Conservation (phyloP, 2,113 vertebrate genomes). For the Phrynosoma platyrhinos region DNA sequence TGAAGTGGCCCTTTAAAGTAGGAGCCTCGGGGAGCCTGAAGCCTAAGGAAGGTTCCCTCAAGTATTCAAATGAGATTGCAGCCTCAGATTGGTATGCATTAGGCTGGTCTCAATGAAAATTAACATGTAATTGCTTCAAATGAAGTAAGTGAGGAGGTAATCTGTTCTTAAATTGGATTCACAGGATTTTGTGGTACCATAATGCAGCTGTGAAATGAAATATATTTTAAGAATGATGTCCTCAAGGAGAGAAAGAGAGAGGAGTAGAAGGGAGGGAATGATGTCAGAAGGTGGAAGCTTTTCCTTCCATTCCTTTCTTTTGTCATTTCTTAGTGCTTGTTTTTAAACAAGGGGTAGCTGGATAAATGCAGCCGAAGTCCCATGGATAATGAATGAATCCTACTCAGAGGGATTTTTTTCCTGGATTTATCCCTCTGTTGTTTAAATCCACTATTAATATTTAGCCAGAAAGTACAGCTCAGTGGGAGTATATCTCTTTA, state of each 20-base stretch:
- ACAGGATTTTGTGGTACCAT: conserved; percentile 88
- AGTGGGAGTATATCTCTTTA: neutral
- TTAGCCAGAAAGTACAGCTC: neutral
- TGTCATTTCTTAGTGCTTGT: conserved; percentile 37
- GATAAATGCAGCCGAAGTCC: neutral
- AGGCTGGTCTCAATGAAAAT: conserved; percentile 90
- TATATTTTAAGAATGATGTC: conserved; percentile 86
- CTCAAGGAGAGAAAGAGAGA: conserved; percentile 80
- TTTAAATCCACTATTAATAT: neutral
- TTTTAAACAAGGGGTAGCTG: conserved; percentile 11
- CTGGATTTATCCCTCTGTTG: neutral
- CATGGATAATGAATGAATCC: neutral
- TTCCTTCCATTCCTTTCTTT: conserved; percentile 24
- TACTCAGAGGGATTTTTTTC: too few species aligned
- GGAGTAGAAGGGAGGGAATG: conserved; percentile 47
- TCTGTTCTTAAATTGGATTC: conserved; percentile 92
- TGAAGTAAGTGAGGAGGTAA: conserved; percentile 91
- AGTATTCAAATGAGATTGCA: conserved; percentile 88
- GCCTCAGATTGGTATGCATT: conserved; percentile 89
- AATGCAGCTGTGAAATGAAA: conserved; percentile 89
- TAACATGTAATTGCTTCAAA: conserved; percentile 92
- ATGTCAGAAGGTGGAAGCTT: conserved; percentile 37
- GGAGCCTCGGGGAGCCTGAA: conserved; percentile 76
- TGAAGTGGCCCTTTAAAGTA: conserved; percentile 83
- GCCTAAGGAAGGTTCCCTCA: conserved; percentile 77